Conservation (phyloP, 2,888 invertebrate species). For the Leistus spinibarbis region DNA sequence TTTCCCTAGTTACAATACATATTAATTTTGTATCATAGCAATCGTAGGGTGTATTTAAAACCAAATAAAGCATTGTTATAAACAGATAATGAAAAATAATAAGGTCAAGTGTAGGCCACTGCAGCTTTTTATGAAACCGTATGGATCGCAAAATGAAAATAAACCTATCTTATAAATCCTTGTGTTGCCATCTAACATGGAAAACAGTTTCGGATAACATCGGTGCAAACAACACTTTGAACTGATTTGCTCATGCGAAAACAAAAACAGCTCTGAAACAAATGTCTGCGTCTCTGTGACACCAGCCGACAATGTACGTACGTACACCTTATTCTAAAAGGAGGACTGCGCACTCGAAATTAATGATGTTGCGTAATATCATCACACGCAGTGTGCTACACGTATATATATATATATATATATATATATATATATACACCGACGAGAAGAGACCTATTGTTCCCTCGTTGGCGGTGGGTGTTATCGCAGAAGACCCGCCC, state of each 20-base stretch:
- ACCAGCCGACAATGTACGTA: neutral
- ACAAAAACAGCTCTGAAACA: slow-evolving; percentile 24
- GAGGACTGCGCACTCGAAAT: slow-evolving; percentile 19
- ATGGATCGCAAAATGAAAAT: too few relatives aligned
- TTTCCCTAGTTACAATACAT: too few relatives aligned
- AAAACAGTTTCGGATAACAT: too few relatives aligned
- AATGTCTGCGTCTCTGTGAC: too few relatives aligned
- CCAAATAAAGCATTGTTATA: too few relatives aligned
- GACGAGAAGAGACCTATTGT: slow-evolving; percentile 11
- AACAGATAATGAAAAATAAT: too few relatives aligned
- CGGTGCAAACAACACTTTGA: slow-evolving; percentile 35
- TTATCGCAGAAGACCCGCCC: slow-evolving; percentile 26
- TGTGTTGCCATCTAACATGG: too few relatives aligned
- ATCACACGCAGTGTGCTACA: neutral
- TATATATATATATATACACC: neutral
- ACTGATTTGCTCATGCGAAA: slow-evolving; percentile 28
- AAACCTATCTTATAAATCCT: too few relatives aligned
- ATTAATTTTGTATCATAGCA: too few relatives aligned
- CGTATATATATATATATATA: neutral
- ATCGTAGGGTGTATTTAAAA: too few relatives aligned
- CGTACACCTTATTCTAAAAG: neutral
- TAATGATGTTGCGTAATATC: slow-evolving; percentile 24
- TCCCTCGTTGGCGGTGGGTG: slow-evolving; percentile 10
- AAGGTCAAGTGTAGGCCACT: too few relatives aligned
- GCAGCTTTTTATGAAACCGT: too few relatives aligned